phyloP scores from a whole-genome alignment of 2,113 vertebrate species.

The Pterocles burchelli region DNA sequence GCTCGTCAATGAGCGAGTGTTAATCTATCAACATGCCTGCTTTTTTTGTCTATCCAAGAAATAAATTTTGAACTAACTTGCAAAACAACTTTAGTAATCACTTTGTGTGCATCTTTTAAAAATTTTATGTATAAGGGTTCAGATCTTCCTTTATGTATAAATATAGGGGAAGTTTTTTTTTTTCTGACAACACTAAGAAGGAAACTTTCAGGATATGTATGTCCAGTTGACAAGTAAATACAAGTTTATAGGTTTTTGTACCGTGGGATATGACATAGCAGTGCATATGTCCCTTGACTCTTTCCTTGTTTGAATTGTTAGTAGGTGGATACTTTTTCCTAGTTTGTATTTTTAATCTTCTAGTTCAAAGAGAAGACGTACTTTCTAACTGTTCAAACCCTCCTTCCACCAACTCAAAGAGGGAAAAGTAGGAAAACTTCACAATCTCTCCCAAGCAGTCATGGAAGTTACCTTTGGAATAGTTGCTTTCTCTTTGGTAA shows the following conservation, averaged over 20 bases:
- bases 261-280: neutral
- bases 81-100: neutral
- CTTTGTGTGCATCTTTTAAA: neutral
- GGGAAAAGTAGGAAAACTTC: neutral
- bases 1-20: neutral
- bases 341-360: neutral
- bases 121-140: neutral
- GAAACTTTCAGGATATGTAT: neutral
- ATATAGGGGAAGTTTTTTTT: neutral
- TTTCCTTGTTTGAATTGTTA: neutral
- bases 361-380: neutral
- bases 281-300: neutral
- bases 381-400: neutral
- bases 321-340: neutral
- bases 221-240: neutral
- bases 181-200: neutral
- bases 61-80: neutral
- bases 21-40: neutral
- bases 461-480: neutral
- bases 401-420: neutral
- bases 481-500: neutral
- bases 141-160: too few relatives aligned
- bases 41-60: neutral
- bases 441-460: neutral
- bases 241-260: neutral